Conservation (phyloP, 64 coral and sea anemone genomes). For the Stylophora pistillata region DNA sequence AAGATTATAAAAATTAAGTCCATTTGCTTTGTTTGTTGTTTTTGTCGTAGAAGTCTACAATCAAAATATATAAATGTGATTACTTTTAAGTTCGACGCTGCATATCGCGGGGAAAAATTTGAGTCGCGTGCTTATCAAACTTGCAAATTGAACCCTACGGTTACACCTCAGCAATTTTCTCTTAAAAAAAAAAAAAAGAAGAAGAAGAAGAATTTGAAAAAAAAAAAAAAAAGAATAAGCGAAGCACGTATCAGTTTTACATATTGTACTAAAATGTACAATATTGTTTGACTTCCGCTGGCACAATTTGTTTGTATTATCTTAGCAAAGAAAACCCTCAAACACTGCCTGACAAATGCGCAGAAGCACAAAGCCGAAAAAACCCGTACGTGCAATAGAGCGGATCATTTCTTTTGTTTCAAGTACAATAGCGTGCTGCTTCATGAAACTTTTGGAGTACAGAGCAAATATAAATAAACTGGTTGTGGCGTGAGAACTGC, state of each 20-base stretch:
- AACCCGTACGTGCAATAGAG: constrained; percentile 4
- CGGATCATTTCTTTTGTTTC: constrained; percentile 27
- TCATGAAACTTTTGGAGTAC: constrained; percentile 23
- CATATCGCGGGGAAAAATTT: neutral
- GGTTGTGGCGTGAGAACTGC: constrained; percentile 24
- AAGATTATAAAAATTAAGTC: neutral
- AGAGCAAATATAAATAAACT: constrained; percentile 38
- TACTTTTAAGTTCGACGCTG: neutral
- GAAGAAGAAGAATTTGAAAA: neutral
- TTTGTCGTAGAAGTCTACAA: neutral
- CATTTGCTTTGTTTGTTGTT: constrained; percentile 20
- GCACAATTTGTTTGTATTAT: neutral
- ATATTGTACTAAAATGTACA: neutral
- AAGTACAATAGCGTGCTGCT: neutral
- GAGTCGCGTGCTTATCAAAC: neutral
- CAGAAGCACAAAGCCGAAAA: neutral
- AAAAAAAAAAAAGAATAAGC: too few species aligned
- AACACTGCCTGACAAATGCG: constrained; percentile 2
- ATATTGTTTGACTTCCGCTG: neutral
- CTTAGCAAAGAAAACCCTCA: neutral
- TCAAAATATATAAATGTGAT: neutral
- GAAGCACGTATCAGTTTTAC: too few species aligned
- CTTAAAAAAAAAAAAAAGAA: neutral
- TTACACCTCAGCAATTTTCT: neutral
- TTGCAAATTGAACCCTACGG: too few species aligned